Percentiles rank a stretch among this genome's conserved stretches.
These are phyloP conservation scores for Procambarus clarkii DNA, from an alignment of 1,140 invertebrate species.

Conservation along the genomic window DNA sequence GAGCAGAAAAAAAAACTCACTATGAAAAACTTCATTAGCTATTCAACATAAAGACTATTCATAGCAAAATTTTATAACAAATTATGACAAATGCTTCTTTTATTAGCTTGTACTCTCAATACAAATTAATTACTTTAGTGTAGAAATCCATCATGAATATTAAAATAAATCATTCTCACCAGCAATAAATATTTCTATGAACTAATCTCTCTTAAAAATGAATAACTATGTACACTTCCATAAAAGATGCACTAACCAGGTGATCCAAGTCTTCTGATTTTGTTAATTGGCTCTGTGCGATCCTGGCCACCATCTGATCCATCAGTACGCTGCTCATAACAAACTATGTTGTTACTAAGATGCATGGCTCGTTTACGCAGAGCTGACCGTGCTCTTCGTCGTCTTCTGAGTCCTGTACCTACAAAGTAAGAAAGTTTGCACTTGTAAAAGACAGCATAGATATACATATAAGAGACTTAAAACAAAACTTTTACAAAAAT, in stretches of 20 bases:
- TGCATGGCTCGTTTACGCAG: slow-evolving; percentile 65
- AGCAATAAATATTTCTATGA: neutral
- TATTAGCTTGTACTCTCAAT: too few relatives aligned
- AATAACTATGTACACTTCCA: neutral
- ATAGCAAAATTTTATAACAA: too few relatives aligned
- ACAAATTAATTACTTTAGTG: too few relatives aligned
- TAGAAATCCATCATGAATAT: too few relatives aligned
- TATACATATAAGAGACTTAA: too few relatives aligned
- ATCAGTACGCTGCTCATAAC: slow-evolving; percentile 63
- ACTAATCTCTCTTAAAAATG: neutral
- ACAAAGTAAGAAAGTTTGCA: neutral
- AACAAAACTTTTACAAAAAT: too few relatives aligned
- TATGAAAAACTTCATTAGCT: too few relatives aligned
- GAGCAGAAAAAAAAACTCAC: too few relatives aligned
- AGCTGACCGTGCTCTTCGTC: slow-evolving; percentile 52
- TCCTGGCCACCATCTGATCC: slow-evolving; percentile 46
- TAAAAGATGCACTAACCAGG: slow-evolving; percentile 19
- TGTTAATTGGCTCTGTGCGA: slow-evolving; percentile 69
- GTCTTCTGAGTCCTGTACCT: slow-evolving; percentile 57
- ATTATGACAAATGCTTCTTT: too few relatives aligned
- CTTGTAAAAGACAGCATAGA: too few relatives aligned
- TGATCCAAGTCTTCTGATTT: slow-evolving; percentile 63
- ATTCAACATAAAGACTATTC: too few relatives aligned
- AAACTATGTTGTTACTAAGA: slow-evolving; percentile 71
- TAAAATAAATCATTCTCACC: neutral